Conservation (phyloP, 1,140 invertebrate species). For the Listronotus oregonensis region DNA sequence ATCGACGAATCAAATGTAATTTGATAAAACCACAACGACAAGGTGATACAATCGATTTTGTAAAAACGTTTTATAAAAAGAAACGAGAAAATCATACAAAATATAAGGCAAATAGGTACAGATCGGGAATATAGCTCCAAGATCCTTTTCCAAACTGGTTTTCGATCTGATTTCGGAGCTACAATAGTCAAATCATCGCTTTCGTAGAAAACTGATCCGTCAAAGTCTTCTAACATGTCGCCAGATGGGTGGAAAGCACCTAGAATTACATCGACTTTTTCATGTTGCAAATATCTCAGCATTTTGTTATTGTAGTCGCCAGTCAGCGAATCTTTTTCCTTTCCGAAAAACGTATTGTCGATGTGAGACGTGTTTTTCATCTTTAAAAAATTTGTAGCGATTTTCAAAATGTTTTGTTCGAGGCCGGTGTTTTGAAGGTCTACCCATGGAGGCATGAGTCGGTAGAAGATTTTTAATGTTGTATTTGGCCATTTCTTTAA, state of each 20-base stretch:
- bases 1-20: neutral
- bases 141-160: neutral
- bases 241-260: neutral
- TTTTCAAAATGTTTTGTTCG: constrained; percentile 1
- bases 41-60: neutral
- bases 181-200: neutral
- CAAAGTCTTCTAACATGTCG: neutral
- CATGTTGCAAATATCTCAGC: neutral
- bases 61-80: neutral
- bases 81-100: too few relatives aligned
- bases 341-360: neutral
- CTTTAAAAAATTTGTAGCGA: neutral
- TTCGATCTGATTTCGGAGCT: neutral
- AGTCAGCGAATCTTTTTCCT: neutral
- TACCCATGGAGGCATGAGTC: neutral
- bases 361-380: neutral
- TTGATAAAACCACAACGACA: neutral
- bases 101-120: neutral
- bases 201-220: neutral
- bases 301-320: neutral
- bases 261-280: neutral
- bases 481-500: constrained; percentile 5
- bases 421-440: neutral
- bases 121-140: neutral
- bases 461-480: constrained; percentile 1